phyloP scores from a whole-genome alignment of 2,113 vertebrate genomes.

The Epinephelus fuscoguttatus region DNA sequence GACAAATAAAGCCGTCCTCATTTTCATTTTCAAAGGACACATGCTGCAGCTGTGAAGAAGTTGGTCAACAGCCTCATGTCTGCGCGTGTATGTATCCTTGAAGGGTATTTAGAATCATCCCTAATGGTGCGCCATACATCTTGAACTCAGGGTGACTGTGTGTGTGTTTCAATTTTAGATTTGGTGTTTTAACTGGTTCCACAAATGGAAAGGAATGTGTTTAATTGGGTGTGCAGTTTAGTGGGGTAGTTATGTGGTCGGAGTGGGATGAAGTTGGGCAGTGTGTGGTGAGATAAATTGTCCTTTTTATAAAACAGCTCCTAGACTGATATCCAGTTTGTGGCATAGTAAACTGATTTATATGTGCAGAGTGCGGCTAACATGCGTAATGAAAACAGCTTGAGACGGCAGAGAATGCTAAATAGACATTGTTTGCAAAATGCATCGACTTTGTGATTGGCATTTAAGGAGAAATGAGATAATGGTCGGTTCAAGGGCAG shows the following conservation, averaged over 20 bases:
- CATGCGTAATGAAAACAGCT: constrained; percentile 45
- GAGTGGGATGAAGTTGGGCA: constrained; percentile 26
- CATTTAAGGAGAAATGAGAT: constrained; percentile 51
- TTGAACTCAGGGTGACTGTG: neutral
- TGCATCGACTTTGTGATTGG: constrained; percentile 41
- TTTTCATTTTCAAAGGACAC: constrained; percentile 74
- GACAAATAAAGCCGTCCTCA: constrained; percentile 78
- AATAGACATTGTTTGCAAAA: constrained; percentile 42
- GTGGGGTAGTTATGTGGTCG: constrained; percentile 10
- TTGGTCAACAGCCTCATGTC: constrained; percentile 46
- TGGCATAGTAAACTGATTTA: constrained; percentile 63
- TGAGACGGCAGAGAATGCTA: constrained; percentile 41
- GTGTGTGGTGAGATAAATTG: constrained; percentile 46
- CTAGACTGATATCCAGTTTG: constrained; percentile 49
- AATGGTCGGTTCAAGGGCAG: constrained; percentile 27
- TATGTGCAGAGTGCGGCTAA: constrained; percentile 49
- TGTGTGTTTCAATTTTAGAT: constrained; percentile 11
- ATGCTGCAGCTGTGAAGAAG: constrained; percentile 36
- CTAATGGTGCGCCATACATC: neutral
- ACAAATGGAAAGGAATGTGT: constrained; percentile 47
- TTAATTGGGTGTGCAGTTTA: constrained; percentile 36
- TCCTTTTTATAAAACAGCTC: constrained; percentile 53
- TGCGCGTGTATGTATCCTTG: neutral
- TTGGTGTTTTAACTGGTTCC: constrained; percentile 29
- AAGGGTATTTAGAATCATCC: constrained; percentile 10